Percentiles rank a stretch among this genome's conserved stretches.
These are phyloP conservation scores for Bradypodion ventrale DNA, from an alignment of 2,797 vertebrate species.

Conservation along the genomic window DNA sequence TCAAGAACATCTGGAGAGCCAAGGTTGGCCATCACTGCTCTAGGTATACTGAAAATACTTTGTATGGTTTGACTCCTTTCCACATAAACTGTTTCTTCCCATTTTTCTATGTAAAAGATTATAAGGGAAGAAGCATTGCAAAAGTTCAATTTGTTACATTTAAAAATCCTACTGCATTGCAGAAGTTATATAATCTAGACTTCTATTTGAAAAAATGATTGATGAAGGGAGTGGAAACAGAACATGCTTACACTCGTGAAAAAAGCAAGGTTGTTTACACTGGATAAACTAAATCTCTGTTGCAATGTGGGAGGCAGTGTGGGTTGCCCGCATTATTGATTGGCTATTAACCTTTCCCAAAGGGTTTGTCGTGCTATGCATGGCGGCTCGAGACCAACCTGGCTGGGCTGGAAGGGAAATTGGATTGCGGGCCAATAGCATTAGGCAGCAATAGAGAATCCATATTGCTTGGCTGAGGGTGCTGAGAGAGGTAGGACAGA, in stretches of 20 bases:
- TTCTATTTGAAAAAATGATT: slow-evolving; percentile 1
- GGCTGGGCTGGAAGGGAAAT: too few relatives aligned
- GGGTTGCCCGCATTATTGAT: too few relatives aligned
- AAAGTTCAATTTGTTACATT: background rate
- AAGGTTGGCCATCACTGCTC: too few relatives aligned
- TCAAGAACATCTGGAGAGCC: too few relatives aligned
- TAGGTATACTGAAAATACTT: too few relatives aligned
- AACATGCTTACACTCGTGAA: slow-evolving; percentile 40
- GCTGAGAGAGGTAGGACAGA: too few relatives aligned
- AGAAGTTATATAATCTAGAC: background rate
- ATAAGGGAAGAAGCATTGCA: slow-evolving; percentile 46
- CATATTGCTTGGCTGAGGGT: too few relatives aligned
- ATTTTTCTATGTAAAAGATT: slow-evolving; percentile 23
- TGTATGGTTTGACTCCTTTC: slow-evolving; percentile 23
- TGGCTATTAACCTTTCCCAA: too few relatives aligned
- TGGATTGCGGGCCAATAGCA: too few relatives aligned
- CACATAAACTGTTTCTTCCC: background rate
- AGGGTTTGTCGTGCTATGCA: too few relatives aligned
- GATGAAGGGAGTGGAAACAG: background rate
- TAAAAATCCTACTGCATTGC: background rate
- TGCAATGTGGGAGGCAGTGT: slow-evolving; percentile 88
- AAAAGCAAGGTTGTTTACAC: slow-evolving; percentile 67
- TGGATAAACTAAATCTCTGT: slow-evolving; percentile 86
- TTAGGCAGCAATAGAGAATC: too few relatives aligned
- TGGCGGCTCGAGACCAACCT: too few relatives aligned